Evolutionary conservation across 2,888 invertebrate species (phyloP).

Genomic region (Leucozona laternaria): DNA sequence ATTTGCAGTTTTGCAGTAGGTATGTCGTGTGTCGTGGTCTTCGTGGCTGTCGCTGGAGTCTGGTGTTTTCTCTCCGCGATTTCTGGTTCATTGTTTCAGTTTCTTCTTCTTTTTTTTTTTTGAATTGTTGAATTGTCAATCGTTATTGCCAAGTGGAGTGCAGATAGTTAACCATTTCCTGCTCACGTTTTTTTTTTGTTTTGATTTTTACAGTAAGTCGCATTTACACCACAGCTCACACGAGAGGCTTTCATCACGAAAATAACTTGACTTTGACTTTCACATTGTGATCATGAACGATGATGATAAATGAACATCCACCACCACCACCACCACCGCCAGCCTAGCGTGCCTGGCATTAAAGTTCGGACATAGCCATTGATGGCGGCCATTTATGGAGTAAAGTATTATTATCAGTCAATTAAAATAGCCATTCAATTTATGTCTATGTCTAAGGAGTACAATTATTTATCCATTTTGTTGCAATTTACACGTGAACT

Average conservation of each 20-base stretch:
- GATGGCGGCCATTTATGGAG: slow-evolving; percentile 23
- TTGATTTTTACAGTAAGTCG: not conserved
- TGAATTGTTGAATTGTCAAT: not conserved
- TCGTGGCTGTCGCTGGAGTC: not conserved
- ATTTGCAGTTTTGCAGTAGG: slow-evolving; percentile 20
- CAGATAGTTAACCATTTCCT: slow-evolving; percentile 42
- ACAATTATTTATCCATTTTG: not conserved
- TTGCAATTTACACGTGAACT: not conserved
- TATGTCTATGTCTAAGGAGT: not conserved
- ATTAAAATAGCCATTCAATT: slow-evolving; percentile 30
- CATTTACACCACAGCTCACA: slow-evolving; percentile 2
- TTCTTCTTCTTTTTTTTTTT: slow-evolving; percentile 11
- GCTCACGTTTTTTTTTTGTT: slow-evolving; percentile 16
- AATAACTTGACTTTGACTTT: slow-evolving; percentile 71
- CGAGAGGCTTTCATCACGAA: slow-evolving; percentile 48
- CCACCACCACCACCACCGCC: not conserved
- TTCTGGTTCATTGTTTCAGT: slow-evolving; percentile 37
- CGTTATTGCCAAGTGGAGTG: slow-evolving; percentile 22
- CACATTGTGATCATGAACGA: slow-evolving; percentile 57
- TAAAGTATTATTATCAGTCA: slow-evolving; percentile 23
- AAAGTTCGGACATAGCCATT: slow-evolving; percentile 1
- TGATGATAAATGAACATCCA: slow-evolving; percentile 24
- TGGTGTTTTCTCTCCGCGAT: slow-evolving; percentile 36
- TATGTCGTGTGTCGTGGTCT: not conserved
- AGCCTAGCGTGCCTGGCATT: slow-evolving; percentile 8